Base-by-base conservation (phyloP, 1,140 invertebrate species). In the Tetranychus cinnabarinus region DNA sequence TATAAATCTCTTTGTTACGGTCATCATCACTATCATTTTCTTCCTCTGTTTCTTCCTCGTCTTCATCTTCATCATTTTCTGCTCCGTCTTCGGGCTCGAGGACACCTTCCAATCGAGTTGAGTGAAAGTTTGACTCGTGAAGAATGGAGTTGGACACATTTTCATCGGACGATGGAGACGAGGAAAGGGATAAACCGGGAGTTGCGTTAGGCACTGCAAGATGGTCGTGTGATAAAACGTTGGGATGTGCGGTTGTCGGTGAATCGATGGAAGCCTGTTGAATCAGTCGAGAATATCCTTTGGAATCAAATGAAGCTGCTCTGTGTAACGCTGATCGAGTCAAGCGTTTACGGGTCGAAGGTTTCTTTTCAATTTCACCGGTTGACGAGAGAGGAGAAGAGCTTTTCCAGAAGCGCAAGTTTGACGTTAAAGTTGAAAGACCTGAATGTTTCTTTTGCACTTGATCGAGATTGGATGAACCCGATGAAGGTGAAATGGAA, bases 281-380 rank as follows among this genome's bases (percentile, higher is more conserved):
- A 4, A 61, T 55, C 5, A 65, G 42, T 45, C 64, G 50, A 12
- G 61, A 58, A 54, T 65, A 65, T 15, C 62, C 63, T n/a, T 56
- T 34, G 15, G 47, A 60, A 56, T 65, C 63, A 56, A 65, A 65
- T 12, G 47, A 56, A 31, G 61, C 61, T 1, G 64, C 62, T n/a
- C 64, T 58, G 35, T 64, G 59, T n/a, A 65, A 42, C 8, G 50
- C 56, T 33, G 56, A 46, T 59, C 36, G 3, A 2, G 42, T 33
- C 34, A 45, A 45, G 13, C 42, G 37, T 48, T 59, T 59, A 13
- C 33, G 23, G 46, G 58, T 35, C 12, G 45, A 31, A 37, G 13
- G n/a, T 12, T 59, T 59, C 31, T 58, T 62, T 45, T 62, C 56
- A 3, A 5, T 46, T 31, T 50, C 61, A 3, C n/a, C 23, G 1